Conservation (phyloP, 2,888 invertebrate species). For the Coenonympha glycerion region DNA sequence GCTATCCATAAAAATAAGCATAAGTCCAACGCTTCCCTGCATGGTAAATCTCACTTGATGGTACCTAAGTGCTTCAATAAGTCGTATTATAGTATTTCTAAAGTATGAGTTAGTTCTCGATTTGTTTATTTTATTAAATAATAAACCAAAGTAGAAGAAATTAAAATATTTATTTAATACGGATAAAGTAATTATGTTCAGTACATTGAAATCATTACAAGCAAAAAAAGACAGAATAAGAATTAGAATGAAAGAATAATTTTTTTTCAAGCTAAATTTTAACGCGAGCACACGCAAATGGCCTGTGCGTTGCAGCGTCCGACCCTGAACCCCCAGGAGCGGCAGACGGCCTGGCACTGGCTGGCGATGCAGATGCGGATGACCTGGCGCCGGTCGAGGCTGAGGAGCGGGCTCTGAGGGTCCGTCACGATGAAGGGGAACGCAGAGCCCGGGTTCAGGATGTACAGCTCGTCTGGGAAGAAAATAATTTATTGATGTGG, state of each 20-base stretch:
- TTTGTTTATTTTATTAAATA: too few relatives aligned
- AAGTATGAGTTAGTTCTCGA: too few relatives aligned
- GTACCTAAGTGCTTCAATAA: too few relatives aligned
- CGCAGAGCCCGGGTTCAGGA: not conserved
- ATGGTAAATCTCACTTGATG: too few relatives aligned
- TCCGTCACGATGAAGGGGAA: constrained; percentile 3
- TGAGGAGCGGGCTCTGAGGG: not conserved
- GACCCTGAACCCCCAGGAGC: not conserved
- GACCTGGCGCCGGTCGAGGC: not conserved
- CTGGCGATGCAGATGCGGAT: constrained; percentile 10
- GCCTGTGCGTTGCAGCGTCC: constrained; percentile 7
- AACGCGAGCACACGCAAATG: constrained; percentile 9
- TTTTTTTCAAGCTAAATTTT: not conserved
- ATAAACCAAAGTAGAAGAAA: not conserved
- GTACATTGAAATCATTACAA: not conserved
- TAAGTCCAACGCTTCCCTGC: too few relatives aligned
- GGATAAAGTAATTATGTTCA: not conserved
- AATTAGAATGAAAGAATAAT: too few relatives aligned
- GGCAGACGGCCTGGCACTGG: constrained; percentile 8
- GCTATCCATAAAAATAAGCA: too few relatives aligned
- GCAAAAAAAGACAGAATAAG: too few relatives aligned
- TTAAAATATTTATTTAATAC: not conserved
- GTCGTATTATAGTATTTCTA: too few relatives aligned
- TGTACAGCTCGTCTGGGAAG: constrained; percentile 3
- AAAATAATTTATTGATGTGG: too few relatives aligned